Evolutionary conservation across 2,113 vertebrate species (phyloP).

Genomic region (Ptyas mucosa): DNA sequence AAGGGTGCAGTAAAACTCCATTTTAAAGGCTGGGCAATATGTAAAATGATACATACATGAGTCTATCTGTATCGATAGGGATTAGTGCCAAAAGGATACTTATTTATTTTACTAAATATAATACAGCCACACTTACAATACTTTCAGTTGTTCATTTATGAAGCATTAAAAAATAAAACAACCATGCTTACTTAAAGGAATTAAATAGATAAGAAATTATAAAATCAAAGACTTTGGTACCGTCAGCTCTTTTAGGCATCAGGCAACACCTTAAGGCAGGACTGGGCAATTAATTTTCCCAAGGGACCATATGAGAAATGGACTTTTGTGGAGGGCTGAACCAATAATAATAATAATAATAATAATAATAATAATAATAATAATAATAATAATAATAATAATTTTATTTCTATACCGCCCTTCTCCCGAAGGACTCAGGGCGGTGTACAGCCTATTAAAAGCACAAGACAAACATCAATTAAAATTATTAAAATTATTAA

Average conservation of each 20-base stretch:
- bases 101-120: not conserved
- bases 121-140: not conserved
- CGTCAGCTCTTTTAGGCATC: not conserved
- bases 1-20: not conserved
- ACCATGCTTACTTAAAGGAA: not conserved
- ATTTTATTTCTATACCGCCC: too few relatives aligned
- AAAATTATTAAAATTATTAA: too few relatives aligned
- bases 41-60: not conserved
- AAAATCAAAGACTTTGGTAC: not conserved
- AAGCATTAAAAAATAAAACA: not conserved
- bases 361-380: too few relatives aligned
- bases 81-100: not conserved
- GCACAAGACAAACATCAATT: too few relatives aligned
- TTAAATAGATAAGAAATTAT: not conserved
- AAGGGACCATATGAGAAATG: not conserved
- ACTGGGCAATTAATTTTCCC: not conserved
- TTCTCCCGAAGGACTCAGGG: too few relatives aligned
- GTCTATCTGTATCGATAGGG: not conserved
- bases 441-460: too few relatives aligned
- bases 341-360: too few relatives aligned
- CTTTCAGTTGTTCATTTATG: not conserved
- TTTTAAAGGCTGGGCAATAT: not conserved
- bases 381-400: too few relatives aligned
- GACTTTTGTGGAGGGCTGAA: not conserved
- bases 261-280: not conserved